These are phyloP conservation scores for Psylliodes chrysocephalus DNA, from an alignment of 2,888 invertebrate genomes.

Conservation along the genomic window DNA sequence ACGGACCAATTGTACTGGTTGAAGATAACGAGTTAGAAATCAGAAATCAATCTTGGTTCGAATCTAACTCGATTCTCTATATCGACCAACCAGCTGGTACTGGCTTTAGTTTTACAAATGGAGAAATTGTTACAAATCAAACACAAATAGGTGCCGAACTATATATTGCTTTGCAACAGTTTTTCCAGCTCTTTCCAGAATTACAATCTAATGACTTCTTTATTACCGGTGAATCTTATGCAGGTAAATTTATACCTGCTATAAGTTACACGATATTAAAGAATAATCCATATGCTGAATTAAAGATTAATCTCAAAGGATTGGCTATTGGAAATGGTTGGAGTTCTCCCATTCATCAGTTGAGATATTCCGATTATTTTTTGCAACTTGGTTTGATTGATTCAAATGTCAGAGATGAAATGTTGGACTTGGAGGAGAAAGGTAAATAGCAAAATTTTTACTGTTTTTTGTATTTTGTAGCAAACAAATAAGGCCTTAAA, in stretches of 20 bases:
- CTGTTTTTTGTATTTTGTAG: too few relatives aligned
- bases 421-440: background rate
- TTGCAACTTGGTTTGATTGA: background rate
- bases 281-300: background rate
- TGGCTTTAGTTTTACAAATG: conserved; percentile 84
- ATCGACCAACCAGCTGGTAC: conserved; percentile 93
- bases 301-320: conserved; percentile 3
- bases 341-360: background rate
- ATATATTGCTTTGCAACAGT: conserved; percentile 78
- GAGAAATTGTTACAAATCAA: conserved; percentile 81
- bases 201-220: conserved; percentile 78
- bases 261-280: conserved; percentile 67
- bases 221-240: conserved; percentile 89
- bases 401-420: background rate
- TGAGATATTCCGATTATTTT: background rate
- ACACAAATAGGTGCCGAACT: conserved; percentile 81
- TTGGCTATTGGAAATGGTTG: conserved; percentile 8
- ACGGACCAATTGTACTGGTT: conserved; percentile 74
- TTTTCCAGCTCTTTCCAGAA: conserved; percentile 83
- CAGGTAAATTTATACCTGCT: conserved; percentile 81
- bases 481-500: too few relatives aligned
- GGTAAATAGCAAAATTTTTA: too few relatives aligned
- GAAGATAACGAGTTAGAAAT: conserved; percentile 58
- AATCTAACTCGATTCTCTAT: conserved; percentile 70
- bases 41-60: conserved; percentile 67